Evolutionary conservation across 2,888 invertebrate genomes (phyloP).

Genomic region (Sphecodes monilicornis): DNA sequence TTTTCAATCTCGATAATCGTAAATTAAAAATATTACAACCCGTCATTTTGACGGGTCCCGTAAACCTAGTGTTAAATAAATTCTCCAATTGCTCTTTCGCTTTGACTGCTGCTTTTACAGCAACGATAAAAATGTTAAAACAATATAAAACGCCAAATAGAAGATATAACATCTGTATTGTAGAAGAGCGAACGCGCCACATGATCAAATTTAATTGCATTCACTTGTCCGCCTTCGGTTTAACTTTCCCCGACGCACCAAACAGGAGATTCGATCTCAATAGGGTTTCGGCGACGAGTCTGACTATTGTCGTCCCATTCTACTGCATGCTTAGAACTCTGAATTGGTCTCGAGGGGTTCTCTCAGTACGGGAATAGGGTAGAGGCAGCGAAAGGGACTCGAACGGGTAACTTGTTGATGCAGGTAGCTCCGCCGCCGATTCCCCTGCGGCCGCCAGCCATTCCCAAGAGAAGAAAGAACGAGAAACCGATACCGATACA

Average conservation of each 20-base stretch:
- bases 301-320: constrained; percentile 4
- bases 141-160: not conserved
- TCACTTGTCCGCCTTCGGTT: not conserved
- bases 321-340: not conserved
- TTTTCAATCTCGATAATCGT: too few relatives aligned
- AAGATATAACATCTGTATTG: not conserved
- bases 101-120: not conserved
- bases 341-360: constrained; percentile 3
- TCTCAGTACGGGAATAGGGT: not conserved
- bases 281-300: not conserved
- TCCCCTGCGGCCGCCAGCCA: constrained; percentile 85
- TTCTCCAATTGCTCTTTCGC: too few relatives aligned
- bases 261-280: not conserved
- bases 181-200: not conserved
- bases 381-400: not conserved
- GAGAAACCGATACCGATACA: constrained; percentile 78
- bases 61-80: too few relatives aligned
- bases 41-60: too few relatives aligned
- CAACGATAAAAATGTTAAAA: not conserved
- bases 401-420: constrained; percentile 50
- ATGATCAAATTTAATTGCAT: not conserved
- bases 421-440: constrained; percentile 84
- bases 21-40: too few relatives aligned
- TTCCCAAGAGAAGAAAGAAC: constrained; percentile 84
- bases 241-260: not conserved